These are phyloP conservation scores for Brachyistius frenatus DNA, from an alignment of 2,113 vertebrate genomes.

Conservation along the genomic window DNA sequence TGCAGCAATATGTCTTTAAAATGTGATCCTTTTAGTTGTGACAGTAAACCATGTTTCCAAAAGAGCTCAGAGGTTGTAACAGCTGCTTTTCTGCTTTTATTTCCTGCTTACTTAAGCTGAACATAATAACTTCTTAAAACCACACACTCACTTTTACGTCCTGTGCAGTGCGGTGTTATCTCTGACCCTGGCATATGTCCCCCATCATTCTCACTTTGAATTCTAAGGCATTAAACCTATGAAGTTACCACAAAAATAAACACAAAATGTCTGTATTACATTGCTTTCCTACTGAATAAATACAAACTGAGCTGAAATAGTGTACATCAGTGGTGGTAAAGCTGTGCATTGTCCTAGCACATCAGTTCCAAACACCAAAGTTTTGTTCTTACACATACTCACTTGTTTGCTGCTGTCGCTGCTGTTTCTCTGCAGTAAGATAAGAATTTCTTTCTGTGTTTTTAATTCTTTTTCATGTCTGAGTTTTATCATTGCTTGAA, in stretches of 20 bases:
- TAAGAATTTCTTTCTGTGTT: background rate
- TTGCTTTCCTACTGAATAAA: background rate
- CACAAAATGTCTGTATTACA: background rate
- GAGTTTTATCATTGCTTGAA: slow-evolving; percentile 15
- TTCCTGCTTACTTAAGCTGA: background rate
- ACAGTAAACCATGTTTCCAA: background rate
- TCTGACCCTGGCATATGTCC: background rate
- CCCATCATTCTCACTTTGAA: slow-evolving; percentile 6
- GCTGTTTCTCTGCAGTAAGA: slow-evolving; percentile 4
- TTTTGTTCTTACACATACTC: background rate
- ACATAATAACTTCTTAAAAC: background rate
- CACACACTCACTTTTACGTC: background rate
- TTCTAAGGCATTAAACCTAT: background rate
- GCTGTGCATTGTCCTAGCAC: no score
- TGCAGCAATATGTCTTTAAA: no score
- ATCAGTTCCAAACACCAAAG: background rate
- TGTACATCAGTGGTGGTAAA: no score
- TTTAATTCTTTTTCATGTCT: slow-evolving; percentile 4
- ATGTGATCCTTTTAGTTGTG: no score
- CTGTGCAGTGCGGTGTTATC: background rate
- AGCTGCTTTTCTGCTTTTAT: slow-evolving; percentile 3
- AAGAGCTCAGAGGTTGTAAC: background rate
- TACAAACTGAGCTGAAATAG: background rate
- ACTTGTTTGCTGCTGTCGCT: background rate
- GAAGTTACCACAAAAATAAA: background rate